These are phyloP conservation scores for Mystacornis crossleyi DNA, from an alignment of 2,113 vertebrate species.

Conservation along the genomic window DNA sequence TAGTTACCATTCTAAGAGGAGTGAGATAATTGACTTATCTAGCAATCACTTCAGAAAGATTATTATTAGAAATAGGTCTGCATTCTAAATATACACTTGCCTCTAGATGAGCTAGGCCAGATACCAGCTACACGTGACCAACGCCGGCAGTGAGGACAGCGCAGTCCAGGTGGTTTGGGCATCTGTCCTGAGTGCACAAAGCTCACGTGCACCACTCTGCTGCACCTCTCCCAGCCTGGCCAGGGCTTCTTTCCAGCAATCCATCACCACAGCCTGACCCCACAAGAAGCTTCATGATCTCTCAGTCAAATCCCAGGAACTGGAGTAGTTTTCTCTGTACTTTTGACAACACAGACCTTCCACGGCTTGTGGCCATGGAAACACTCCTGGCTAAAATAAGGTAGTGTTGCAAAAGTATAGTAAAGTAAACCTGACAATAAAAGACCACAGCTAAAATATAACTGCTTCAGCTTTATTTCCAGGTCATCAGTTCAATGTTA, in stretches of 20 bases:
- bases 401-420: background rate
- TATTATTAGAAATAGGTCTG: background rate
- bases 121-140: background rate
- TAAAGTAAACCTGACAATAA: background rate
- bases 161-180: background rate
- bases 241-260: background rate
- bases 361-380: conserved; percentile 66
- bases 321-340: conserved; percentile 71
- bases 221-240: background rate
- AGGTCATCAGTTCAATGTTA: background rate
- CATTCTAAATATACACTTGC: background rate
- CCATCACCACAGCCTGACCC: background rate
- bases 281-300: conserved; percentile 47
- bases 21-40: background rate
- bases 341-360: conserved; percentile 64
- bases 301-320: conserved; percentile 83
- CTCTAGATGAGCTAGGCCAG: background rate
- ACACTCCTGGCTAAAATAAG: conserved; percentile 70
- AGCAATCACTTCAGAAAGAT: background rate
- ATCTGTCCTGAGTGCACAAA: background rate
- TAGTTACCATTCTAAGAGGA: background rate
- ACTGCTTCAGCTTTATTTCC: background rate
- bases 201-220: background rate
- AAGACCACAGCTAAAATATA: background rate
- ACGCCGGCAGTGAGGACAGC: background rate